A percentile compares a stretch with the other conserved stretches of the same genome.
These are phyloP conservation scores for Myocastor coypus DNA, from an alignment of 2,113 vertebrate genomes.

Conservation along the genomic window DNA sequence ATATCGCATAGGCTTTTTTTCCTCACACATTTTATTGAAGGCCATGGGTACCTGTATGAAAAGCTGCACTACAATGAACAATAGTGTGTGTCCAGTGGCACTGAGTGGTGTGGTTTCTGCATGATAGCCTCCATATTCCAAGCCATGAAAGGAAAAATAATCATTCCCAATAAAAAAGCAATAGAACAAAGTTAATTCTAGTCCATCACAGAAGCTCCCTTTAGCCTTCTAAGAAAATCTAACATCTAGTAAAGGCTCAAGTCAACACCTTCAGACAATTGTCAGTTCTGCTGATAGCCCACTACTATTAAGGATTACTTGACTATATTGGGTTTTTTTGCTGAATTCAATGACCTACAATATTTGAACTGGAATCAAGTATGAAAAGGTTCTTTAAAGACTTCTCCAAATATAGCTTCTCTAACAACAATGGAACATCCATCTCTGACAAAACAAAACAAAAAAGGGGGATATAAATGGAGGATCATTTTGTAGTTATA, in stretches of 20 bases:
- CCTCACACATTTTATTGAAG: slow-evolving; percentile 34
- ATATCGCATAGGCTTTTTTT: neutral
- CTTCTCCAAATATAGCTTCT: too few species aligned
- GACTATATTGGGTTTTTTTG: too few species aligned
- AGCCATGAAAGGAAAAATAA: neutral
- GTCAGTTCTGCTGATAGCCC: too few species aligned
- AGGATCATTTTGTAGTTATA: too few species aligned
- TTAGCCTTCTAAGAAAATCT: slow-evolving; percentile 37
- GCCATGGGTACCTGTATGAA: neutral
- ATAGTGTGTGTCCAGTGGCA: neutral
- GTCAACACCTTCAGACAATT: too few species aligned
- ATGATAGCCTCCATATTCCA: neutral
- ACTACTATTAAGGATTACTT: too few species aligned
- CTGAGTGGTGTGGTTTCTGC: neutral
- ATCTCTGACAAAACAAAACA: too few species aligned
- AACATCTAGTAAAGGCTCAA: neutral
- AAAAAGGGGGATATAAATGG: too few species aligned
- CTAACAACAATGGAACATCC: too few species aligned
- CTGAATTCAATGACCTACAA: too few species aligned
- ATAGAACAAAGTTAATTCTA: neutral
- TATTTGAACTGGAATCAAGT: too few species aligned
- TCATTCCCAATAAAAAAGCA: neutral
- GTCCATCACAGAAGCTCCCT: neutral
- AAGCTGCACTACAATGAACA: neutral
- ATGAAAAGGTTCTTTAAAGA: too few species aligned